phyloP scores from a whole-genome alignment of 2,888 invertebrate species.

The Lasius platythorax region DNA sequence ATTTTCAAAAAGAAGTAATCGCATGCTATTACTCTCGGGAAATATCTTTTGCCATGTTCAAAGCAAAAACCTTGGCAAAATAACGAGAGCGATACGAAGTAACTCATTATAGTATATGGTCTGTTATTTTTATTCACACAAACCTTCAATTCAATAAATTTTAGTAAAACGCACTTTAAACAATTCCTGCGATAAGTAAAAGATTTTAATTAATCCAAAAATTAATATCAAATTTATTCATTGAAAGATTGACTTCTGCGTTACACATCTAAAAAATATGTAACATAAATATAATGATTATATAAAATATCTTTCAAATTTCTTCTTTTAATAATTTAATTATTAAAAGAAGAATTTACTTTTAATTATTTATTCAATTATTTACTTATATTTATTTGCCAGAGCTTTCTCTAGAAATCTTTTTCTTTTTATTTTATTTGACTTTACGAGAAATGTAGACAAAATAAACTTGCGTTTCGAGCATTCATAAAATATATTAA shows the following conservation, averaged over 20 bases:
- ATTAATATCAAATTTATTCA: background rate
- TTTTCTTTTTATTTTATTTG: no score
- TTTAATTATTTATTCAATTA: no score
- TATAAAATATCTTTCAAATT: no score
- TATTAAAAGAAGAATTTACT: no score
- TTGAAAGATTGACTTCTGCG: background rate
- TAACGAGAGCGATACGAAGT: constrained; percentile 47
- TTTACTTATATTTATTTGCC: no score
- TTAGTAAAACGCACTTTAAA: background rate
- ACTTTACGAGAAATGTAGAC: no score
- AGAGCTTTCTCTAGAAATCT: no score
- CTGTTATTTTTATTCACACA: constrained; percentile 46
- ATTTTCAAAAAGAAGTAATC: constrained; percentile 57
- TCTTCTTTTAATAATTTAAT: no score
- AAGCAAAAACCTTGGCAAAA: constrained; percentile 65
- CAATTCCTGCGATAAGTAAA: background rate
- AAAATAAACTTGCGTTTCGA: no score
- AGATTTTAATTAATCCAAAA: background rate
- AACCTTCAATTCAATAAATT: constrained; percentile 20
- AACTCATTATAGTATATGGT: constrained; percentile 33
- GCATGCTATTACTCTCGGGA: constrained; percentile 65
- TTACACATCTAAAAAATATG: background rate
- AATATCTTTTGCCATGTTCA: constrained; percentile 62
- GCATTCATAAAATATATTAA: no score
- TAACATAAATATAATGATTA: no score